These are phyloP conservation scores for Reticulitermes speratus DNA, from an alignment of 1,140 invertebrate genomes.

Conservation along the genomic window DNA sequence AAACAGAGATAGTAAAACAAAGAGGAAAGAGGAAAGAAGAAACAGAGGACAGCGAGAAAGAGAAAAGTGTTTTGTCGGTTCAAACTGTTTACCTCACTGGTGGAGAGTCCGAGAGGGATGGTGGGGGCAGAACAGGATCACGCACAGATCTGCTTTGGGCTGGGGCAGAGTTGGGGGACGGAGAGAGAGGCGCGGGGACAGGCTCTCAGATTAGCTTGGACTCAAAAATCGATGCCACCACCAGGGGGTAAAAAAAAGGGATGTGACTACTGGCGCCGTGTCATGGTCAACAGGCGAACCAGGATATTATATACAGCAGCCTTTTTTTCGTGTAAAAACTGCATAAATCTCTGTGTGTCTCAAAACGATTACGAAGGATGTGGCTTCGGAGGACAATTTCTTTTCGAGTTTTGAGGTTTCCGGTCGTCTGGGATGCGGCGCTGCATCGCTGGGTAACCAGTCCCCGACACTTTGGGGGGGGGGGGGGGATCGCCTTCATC, in stretches of 20 bases:
- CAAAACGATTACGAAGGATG: too few species aligned
- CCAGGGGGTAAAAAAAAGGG: neutral
- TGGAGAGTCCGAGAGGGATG: neutral
- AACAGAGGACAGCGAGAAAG: conserved; percentile 10
- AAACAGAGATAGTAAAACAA: too few species aligned
- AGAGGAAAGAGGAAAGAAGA: too few species aligned
- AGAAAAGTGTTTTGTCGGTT: conserved; percentile 29
- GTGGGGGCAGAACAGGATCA: neutral
- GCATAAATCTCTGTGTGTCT: too few species aligned
- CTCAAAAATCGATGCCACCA: conserved; percentile 33
- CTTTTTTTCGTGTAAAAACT: too few species aligned
- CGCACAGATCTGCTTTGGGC: neutral
- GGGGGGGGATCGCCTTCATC: too few species aligned
- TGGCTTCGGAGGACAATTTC: too few species aligned
- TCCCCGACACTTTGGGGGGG: too few species aligned
- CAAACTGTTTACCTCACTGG: conserved; percentile 25
- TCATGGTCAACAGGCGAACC: conserved; percentile 25
- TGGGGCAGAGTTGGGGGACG: neutral
- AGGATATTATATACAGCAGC: neutral
- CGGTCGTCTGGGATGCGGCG: too few species aligned
- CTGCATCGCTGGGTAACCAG: too few species aligned
- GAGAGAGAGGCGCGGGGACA: neutral
- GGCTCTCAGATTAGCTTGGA: conserved; percentile 30
- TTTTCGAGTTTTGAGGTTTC: too few species aligned
- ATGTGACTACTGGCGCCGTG: conserved; percentile 21